These are phyloP conservation scores for Sarcoramphus papa DNA, from an alignment of 2,797 vertebrate genomes.

Conservation along the genomic window DNA sequence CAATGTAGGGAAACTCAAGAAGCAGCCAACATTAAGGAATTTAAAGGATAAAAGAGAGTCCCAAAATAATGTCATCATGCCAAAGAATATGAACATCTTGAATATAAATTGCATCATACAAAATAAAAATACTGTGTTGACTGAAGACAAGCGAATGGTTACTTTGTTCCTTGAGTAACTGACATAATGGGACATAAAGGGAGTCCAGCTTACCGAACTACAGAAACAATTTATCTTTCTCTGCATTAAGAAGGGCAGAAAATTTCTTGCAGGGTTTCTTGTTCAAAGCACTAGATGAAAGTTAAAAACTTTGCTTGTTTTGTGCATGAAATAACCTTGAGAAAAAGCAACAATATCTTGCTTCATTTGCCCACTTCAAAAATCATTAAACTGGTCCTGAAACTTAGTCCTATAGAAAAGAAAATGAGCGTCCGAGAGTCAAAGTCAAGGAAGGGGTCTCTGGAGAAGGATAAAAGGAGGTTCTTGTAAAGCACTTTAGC, in stretches of 20 bases:
- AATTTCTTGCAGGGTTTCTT: not conserved
- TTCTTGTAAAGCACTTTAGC: not conserved
- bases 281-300: not conserved
- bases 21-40: not conserved
- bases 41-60: not conserved
- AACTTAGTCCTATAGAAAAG: slow-evolving; percentile 26
- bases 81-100: not conserved
- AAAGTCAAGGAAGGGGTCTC: not conserved
- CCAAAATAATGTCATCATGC: not conserved
- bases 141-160: not conserved
- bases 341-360: not conserved
- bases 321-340: slow-evolving; percentile 21
- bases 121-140: not conserved
- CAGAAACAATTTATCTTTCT: not conserved
- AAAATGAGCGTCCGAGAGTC: not conserved
- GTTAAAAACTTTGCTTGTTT: not conserved
- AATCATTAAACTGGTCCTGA: not conserved
- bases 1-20: not conserved
- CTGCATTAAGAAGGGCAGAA: not conserved
- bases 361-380: slow-evolving; percentile 17
- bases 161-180: not conserved
- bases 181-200: not conserved
- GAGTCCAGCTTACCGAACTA: not conserved
- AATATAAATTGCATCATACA: not conserved
- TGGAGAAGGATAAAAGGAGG: not conserved